Percentiles rank a stretch among this genome's conserved stretches.
Evolutionary conservation across 2,888 invertebrate genomes (phyloP).

Genomic region (Bhutanitis thaidina): DNA sequence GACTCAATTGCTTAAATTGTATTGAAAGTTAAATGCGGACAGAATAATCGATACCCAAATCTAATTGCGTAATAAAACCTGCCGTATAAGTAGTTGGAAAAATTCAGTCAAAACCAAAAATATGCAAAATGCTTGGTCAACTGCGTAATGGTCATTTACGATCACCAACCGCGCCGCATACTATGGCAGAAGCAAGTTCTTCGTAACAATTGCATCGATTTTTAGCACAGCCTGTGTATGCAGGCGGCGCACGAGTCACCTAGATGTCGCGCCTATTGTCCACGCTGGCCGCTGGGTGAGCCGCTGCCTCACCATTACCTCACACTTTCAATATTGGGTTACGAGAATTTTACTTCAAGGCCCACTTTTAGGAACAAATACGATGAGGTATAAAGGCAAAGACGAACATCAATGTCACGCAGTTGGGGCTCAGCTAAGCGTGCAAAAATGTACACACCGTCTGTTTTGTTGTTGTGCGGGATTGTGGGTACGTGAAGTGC

Average conservation of each 20-base stretch:
- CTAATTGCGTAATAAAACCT: conserved; percentile 12
- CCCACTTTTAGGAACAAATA: conserved; percentile 74
- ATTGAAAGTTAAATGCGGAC: conserved; percentile 6
- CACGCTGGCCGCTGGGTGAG: conserved; percentile 65
- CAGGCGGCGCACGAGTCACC: conserved; percentile 65
- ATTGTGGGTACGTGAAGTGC: conserved; percentile 60
- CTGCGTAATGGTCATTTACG: conserved; percentile 13
- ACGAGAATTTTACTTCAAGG: conserved; percentile 79
- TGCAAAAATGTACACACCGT: conserved; percentile 65
- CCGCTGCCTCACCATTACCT: conserved; percentile 68
- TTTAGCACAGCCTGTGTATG: conserved; percentile 64
- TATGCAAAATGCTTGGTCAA: conserved; percentile 15
- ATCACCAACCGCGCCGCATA: conserved; percentile 10
- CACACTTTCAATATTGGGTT: conserved; percentile 78
- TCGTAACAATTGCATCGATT: conserved; percentile 25
- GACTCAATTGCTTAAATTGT: neutral
- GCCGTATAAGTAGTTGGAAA: conserved; percentile 3
- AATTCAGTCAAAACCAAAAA: conserved; percentile 5
- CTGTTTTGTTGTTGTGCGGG: conserved; percentile 56
- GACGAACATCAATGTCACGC: conserved; percentile 63
- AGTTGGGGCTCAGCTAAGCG: conserved; percentile 62
- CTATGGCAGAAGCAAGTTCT: neutral
- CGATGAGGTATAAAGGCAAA: conserved; percentile 73
- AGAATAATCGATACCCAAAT: conserved; percentile 19
- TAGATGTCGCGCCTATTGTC: conserved; percentile 78